Evolutionary conservation across 2,113 vertebrate genomes (phyloP).

Genomic region (Dromaius novaehollandiae): DNA sequence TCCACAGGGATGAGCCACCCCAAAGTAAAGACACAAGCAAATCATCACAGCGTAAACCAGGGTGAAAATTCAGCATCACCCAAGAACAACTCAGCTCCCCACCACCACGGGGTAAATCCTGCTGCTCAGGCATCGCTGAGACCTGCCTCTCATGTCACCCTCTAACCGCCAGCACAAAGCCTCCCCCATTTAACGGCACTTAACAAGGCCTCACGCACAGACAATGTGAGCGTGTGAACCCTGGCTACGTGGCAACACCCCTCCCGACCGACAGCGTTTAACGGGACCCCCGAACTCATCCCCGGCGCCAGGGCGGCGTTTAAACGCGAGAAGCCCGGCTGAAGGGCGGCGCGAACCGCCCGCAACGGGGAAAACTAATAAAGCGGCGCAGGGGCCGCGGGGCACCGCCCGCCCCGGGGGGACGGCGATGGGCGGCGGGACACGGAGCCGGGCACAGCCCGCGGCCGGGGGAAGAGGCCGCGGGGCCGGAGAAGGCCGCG

Average conservation of each 20-base stretch:
- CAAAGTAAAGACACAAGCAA: rapidly evolving
- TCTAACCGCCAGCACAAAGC: background rate
- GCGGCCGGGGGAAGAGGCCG: no score
- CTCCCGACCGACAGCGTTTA: rapidly evolving
- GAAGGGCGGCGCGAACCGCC: rapidly evolving
- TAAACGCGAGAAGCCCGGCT: rapidly evolving
- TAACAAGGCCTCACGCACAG: no score
- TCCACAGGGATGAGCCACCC: no score
- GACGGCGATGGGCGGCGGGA: rapidly evolving
- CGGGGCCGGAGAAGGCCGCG: no score
- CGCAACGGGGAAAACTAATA: rapidly evolving
- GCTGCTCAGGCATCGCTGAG: rapidly evolving
- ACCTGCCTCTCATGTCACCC: rapidly evolving
- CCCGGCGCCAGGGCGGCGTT: no score
- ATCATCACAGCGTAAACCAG: rapidly evolving
- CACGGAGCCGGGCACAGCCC: no score
- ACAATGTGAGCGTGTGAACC: no score
- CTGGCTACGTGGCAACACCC: no score
- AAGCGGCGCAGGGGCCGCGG: background rate
- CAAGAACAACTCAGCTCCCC: no score
- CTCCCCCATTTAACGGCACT: rapidly evolving
- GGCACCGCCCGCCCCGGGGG: background rate
- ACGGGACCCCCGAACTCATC: no score
- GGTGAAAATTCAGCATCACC: no score
- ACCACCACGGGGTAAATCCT: background rate